Conservation (phyloP, 2,888 invertebrate genomes). For the Lasius platythorax region DNA sequence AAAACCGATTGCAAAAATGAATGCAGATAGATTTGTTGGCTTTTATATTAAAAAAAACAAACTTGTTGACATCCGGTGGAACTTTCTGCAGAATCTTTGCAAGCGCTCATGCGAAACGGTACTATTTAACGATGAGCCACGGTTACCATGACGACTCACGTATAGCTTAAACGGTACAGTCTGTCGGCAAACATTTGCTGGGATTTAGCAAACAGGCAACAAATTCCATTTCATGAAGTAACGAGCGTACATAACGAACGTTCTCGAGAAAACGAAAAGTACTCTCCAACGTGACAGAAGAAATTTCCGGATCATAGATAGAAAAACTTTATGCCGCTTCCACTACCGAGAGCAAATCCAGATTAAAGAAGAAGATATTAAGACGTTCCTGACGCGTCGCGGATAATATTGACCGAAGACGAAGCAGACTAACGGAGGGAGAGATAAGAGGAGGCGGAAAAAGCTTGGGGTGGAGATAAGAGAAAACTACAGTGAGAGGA, state of each 20-base stretch:
- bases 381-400: conserved; percentile 59
- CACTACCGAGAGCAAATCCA: conserved; percentile 57
- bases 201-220: conserved; percentile 52
- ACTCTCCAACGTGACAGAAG: conserved; percentile 23
- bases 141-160: conserved; percentile 49
- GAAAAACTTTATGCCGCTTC: conserved; percentile 44
- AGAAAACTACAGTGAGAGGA: conserved; percentile 7
- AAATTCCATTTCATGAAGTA: conserved; percentile 56
- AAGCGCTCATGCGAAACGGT: conserved; percentile 42
- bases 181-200: conserved; percentile 51
- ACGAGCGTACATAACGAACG: conserved; percentile 49
- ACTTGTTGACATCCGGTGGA: conserved; percentile 40
- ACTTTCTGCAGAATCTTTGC: conserved; percentile 38
- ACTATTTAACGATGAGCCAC: conserved; percentile 51
- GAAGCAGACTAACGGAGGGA: conserved; percentile 12
- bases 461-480: conserved; percentile 6
- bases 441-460: conserved; percentile 38
- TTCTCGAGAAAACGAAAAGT: conserved; percentile 45
- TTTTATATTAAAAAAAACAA: not conserved
- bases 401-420: conserved; percentile 54
- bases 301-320: conserved; percentile 44
- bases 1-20: not conserved
- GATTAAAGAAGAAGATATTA: conserved; percentile 72
- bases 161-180: conserved; percentile 55
- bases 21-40: not conserved